phyloP scores from a whole-genome alignment of 2,888 invertebrate genomes.

The Lithophane socia region DNA sequence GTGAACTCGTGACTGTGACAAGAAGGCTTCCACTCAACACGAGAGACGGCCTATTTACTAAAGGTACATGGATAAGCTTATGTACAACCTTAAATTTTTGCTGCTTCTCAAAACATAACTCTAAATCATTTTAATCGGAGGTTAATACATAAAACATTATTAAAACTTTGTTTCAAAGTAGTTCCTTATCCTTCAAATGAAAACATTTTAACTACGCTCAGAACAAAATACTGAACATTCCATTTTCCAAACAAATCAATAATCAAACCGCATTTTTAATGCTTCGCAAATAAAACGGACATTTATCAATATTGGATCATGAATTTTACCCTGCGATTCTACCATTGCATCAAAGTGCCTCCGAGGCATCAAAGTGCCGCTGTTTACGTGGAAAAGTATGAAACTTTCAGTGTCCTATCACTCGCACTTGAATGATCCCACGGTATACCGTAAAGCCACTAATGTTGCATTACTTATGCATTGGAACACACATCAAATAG shows the following conservation, averaged over 20 bases:
- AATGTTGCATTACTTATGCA: constrained; percentile 47
- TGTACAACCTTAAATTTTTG: not conserved
- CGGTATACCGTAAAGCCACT: constrained; percentile 8
- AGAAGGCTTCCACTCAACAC: no score
- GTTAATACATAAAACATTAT: not conserved
- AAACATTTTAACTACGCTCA: not conserved
- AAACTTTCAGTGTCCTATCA: constrained; percentile 25
- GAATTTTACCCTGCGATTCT: not conserved
- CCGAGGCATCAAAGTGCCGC: not conserved
- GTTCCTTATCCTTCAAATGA: not conserved
- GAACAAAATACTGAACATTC: not conserved
- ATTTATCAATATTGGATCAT: constrained; percentile 21
- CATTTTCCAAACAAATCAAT: constrained; percentile 20
- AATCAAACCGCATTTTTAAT: constrained; percentile 14
- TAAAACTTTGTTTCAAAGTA: not conserved
- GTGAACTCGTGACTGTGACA: no score
- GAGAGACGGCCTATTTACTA: not conserved
- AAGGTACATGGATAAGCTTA: not conserved
- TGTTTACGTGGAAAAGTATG: constrained; percentile 16
- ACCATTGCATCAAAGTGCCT: constrained; percentile 9
- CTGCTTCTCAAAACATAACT: not conserved
- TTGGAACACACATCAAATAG: constrained; percentile 6
- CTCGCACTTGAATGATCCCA: constrained; percentile 45
- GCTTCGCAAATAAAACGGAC: constrained; percentile 32
- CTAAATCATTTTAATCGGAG: not conserved